These are phyloP conservation scores for Parazoanthus swiftii DNA, from an alignment of 92 coral and sea anemone species.

Conservation along the genomic window DNA sequence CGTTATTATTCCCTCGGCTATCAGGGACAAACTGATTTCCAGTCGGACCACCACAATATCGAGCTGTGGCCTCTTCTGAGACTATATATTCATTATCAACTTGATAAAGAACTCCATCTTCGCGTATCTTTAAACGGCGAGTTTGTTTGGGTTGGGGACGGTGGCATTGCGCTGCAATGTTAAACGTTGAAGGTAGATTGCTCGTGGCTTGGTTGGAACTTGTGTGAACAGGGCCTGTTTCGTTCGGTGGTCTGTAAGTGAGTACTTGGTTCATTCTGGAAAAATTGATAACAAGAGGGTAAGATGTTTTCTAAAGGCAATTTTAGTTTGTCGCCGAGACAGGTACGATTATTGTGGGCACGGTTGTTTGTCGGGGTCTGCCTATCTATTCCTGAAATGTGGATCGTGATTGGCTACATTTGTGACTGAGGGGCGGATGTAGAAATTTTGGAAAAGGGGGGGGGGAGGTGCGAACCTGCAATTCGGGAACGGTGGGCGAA, in stretches of 20 bases:
- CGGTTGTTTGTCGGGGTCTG: too few relatives aligned
- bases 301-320: not conserved
- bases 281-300: not conserved
- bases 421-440: too few relatives aligned
- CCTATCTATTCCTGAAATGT: too few relatives aligned
- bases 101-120: not conserved
- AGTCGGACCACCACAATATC: not conserved
- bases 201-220: not conserved
- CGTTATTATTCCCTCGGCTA: not conserved
- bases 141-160: not conserved
- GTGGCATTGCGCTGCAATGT: not conserved
- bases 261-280: not conserved
- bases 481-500: too few relatives aligned
- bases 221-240: not conserved
- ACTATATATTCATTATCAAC: not conserved
- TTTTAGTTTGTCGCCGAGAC: too few relatives aligned
- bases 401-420: too few relatives aligned
- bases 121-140: not conserved
- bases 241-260: not conserved
- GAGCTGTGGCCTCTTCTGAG: not conserved
- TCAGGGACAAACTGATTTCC: not conserved
- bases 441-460: too few relatives aligned
- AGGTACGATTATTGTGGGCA: too few relatives aligned
- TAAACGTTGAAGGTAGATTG: not conserved
- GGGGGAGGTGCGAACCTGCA: too few relatives aligned